These are phyloP conservation scores for Myrmecophaga tridactyla DNA, from an alignment of 2,113 vertebrate species.

Conservation along the genomic window DNA sequence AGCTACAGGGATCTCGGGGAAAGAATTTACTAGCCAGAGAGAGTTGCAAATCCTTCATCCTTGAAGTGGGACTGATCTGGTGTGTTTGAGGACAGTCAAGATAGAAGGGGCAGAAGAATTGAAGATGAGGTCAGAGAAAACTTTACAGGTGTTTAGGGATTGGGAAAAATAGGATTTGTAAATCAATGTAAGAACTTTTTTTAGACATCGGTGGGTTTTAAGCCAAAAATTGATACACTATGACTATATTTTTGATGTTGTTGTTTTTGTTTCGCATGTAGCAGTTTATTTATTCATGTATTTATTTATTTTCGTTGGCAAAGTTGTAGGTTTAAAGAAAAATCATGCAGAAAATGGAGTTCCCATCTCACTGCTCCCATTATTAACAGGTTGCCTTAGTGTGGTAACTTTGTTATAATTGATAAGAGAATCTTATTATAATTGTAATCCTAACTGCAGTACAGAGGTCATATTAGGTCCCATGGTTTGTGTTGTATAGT, in stretches of 20 bases:
- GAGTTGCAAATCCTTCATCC: neutral
- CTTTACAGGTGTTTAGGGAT: neutral
- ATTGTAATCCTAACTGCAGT: too few species aligned
- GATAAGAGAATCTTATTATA: too few species aligned
- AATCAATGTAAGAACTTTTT: neutral
- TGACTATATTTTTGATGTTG: neutral
- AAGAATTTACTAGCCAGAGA: neutral
- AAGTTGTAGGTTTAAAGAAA: too few species aligned
- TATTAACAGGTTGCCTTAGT: too few species aligned
- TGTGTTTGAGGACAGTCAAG: neutral
- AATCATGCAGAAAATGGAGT: too few species aligned
- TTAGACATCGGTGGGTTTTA: neutral
- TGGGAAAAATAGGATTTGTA: neutral
- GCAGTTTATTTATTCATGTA: too few species aligned
- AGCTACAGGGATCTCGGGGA: neutral
- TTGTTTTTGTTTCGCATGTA: too few species aligned
- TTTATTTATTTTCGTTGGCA: too few species aligned
- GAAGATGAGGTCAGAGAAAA: neutral
- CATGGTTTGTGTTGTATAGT: too few species aligned
- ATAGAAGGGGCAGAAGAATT: neutral
- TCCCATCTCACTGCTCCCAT: too few species aligned
- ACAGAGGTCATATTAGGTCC: too few species aligned
- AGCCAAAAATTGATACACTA: neutral
- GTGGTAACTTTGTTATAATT: too few species aligned
- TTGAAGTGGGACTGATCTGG: neutral